These are phyloP conservation scores for Aythya baeri DNA, from an alignment of 2,113 vertebrate genomes.

Conservation along the genomic window DNA sequence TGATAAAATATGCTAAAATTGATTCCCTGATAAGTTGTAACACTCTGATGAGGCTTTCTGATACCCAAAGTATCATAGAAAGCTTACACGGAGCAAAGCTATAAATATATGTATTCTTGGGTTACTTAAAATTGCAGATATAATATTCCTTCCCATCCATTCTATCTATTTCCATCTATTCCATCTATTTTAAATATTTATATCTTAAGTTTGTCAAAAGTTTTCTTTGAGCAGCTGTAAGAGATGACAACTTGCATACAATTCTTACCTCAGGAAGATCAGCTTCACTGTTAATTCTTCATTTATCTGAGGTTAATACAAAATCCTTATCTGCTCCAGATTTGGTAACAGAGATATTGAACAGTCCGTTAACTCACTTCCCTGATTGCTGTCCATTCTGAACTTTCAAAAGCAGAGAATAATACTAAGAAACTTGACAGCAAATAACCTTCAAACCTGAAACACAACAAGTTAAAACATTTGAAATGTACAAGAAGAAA, in stretches of 20 bases:
- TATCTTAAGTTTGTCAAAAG: not conserved
- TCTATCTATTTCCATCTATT: no score
- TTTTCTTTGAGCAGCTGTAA: not conserved
- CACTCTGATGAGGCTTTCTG: not conserved
- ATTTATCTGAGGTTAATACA: not conserved
- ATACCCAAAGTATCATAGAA: not conserved
- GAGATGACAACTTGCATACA: not conserved
- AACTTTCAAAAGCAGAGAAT: not conserved
- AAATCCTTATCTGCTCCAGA: not conserved
- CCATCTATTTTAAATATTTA: not conserved
- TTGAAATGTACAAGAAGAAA: not conserved
- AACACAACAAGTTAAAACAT: fast-evolving
- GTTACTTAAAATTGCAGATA: not conserved
- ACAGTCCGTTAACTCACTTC: not conserved
- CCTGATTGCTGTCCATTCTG: not conserved
- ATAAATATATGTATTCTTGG: not conserved
- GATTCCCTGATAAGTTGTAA: not conserved
- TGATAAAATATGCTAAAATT: not conserved
- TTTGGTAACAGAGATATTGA: not conserved
- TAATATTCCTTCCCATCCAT: not conserved
- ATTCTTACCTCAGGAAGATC: not conserved
- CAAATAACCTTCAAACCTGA: not conserved
- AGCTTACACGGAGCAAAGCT: not conserved
- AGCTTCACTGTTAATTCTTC: not conserved
- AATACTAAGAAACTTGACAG: not conserved